These are phyloP conservation scores for Rhynchonema sp. DNA, from an alignment of 2,888 invertebrate genomes.

Conservation along the genomic window DNA sequence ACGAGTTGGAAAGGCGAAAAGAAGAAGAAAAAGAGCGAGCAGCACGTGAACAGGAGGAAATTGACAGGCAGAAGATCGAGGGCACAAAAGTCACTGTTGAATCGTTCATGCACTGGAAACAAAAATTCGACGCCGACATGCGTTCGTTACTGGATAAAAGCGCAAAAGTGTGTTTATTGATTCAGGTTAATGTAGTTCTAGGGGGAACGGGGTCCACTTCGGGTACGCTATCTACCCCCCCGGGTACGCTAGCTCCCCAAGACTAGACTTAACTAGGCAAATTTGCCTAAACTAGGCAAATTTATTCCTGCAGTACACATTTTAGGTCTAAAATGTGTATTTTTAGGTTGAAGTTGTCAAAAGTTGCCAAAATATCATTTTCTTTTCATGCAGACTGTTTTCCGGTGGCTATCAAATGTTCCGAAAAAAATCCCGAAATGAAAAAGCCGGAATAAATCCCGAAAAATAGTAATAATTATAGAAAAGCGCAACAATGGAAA, in stretches of 20 bases:
- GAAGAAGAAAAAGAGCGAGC: slow-evolving; percentile 5
- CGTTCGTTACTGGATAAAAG: slow-evolving; percentile 10
- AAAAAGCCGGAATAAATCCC: too few relatives aligned
- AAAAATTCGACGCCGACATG: slow-evolving; percentile 71
- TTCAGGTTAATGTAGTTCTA: too few relatives aligned
- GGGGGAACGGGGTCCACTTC: too few relatives aligned
- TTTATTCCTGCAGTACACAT: not conserved
- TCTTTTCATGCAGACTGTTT: too few relatives aligned
- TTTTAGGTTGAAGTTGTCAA: not conserved
- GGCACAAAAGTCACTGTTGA: slow-evolving; percentile 87
- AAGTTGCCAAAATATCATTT: too few relatives aligned
- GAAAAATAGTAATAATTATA: too few relatives aligned
- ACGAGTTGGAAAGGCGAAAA: not conserved
- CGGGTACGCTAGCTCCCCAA: too few relatives aligned
- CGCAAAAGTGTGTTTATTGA: not conserved
- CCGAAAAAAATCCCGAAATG: too few relatives aligned
- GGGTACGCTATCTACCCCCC: too few relatives aligned
- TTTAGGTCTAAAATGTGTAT: not conserved
- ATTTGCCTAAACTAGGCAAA: not conserved
- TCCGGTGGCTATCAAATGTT: too few relatives aligned
- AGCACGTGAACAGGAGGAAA: slow-evolving; percentile 53
- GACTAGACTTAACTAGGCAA: too few relatives aligned
- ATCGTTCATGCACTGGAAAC: slow-evolving; percentile 80
- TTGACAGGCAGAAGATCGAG: slow-evolving; percentile 33
- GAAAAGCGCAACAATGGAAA: too few relatives aligned